Evolutionary conservation across 1,140 invertebrate genomes (phyloP), one percentile per base, ranked within the genome.

Genomic region (Ectropis grisescens): DNA sequence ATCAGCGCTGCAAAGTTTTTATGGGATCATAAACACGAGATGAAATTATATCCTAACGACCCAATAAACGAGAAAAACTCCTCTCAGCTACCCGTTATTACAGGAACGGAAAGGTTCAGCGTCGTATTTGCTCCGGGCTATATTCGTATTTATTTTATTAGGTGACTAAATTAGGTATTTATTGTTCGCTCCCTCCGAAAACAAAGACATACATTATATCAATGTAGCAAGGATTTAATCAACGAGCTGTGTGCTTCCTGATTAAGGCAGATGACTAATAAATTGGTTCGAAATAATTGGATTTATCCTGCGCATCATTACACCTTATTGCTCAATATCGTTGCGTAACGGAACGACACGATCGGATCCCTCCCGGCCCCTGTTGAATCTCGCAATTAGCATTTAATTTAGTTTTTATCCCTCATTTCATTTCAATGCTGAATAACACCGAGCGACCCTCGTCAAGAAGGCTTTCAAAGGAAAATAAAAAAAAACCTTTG

Each of bases 41-140:
- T 69, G 66, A 74, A 74, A 74, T 74, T 70, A 74, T 74, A 74
- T 70, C 69, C 58, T 70, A 68, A 74, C 69, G 66, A 59, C 54
- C 58, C 60, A 68, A 70, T 70, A 70, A 70, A 70, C 54, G 57
- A 47, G 62, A 70, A 70, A 67, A 70, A 62, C 61, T 74, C 66
- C 49, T 67, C 54, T 48, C 43, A 47, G 53, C 52, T 41, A 57
- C 52, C 52, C 47, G 57, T 57, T 64, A 69, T 69, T 64, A 58
- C 59, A 58, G 28, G 43, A 50, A 47, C 44, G 51, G 51, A 54
- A 56, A 51, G 59, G 54, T 54, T 58, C 53, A 52, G 43, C 48
- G 36, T 12, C 39, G 46, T 57, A 55, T 61, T 61, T 58, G 54
- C 43, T 48, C 27, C 28, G 33, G 25, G 36, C 37, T 47, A 47